Base-by-base conservation (phyloP, 2,888 invertebrate species). In the Piscicola geometra region DNA sequence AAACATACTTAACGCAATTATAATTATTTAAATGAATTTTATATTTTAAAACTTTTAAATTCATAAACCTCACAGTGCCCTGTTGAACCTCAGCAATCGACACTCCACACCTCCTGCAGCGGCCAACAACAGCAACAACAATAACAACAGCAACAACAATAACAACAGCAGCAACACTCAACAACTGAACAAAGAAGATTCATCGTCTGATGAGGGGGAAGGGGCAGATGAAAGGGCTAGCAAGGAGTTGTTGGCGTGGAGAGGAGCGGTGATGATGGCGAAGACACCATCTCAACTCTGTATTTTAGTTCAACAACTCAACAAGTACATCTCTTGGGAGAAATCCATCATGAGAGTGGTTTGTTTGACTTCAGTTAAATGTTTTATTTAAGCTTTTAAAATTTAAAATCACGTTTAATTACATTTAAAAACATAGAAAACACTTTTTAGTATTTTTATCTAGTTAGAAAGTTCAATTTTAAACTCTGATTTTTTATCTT, bases 321-420 rank as follows among this genome's bases (percentile, higher is more conserved):
- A 96, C 84, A 90, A 91, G 1, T 84, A 92, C 84, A 93, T 98
- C 82, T 95, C 96, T 56, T 98, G 98, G 98, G 97, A 98, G 87
- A 95, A 96, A 88, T 95, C 95, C 88, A 93, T 96, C 84, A 96
- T 98, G 96, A 95, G 96, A 89, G 97, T 96, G 88, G 95, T 96
- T 89, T 90, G 93, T 72, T 21, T 0, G 25, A 28, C 3, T 56
- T 25, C 30, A 47, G 50, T 21, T 50, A 3, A 1, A n/a, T n/a
- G n/a, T n/a, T n/a, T n/a, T n/a, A n/a, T n/a, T n/a, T n/a, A n/a
- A n/a, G n/a, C n/a, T n/a, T n/a, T n/a, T n/a, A n/a, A n/a, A n/a
- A n/a, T n/a, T n/a, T n/a, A n/a, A n/a, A n/a, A n/a, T n/a, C n/a
- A n/a, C n/a, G n/a, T n/a, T n/a, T n/a, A n/a, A n/a, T n/a, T n/a